Base-by-base conservation (phyloP, 2,797 vertebrate genomes). In the Rhynchotus rufescens region DNA sequence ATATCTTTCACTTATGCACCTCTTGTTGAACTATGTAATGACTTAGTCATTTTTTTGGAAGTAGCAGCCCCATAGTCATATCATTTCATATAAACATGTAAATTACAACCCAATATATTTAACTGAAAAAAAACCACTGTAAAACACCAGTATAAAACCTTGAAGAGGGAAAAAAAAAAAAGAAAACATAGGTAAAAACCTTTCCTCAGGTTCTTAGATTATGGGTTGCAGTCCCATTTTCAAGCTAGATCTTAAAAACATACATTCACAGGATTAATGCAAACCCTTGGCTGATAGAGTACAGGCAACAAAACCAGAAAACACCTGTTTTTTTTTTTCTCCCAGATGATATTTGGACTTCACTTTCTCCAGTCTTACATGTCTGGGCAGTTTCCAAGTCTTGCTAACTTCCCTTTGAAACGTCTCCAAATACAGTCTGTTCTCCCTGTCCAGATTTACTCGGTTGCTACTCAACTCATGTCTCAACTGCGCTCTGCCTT, bases 201-300 rank as follows among this genome's bases (percentile, higher is more conserved):
- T 56, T 80, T 26, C 30, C 96, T 94, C 96, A 96, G 49, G 23
- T 51, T 51, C 49, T 49, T 14, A 25, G 95, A 98, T 97, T 95
- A 95, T 95, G 88, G 22, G 25, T 79, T 96, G 92, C 89, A 95
- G 75, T 89, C 62, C 83, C 95, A 98, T 93, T 94, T 98, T 96
- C 97, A 97, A 72, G 30, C 19, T 97, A 97, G 94, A 72, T 92
- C 90, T 92, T 96, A 92, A 96, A 97, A 80, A 1, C 94, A 95
- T 66, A 94, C 96, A 97, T 94, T 97, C 95, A 96, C 92, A 98
- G 97, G 81, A 66, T 66, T 66, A 96, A 98, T 97, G 97, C 97
- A 98, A 98, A 90, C 96, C 92, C 49, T 86, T 94, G 94, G 62
- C 92, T 96, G 94, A 76, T 94, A 92, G 84, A 85, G 30, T 78